Percentiles rank a stretch among this genome's conserved stretches.
phyloP scores from a whole-genome alignment of 2,113 vertebrate species.

The Amazona guildingii region DNA sequence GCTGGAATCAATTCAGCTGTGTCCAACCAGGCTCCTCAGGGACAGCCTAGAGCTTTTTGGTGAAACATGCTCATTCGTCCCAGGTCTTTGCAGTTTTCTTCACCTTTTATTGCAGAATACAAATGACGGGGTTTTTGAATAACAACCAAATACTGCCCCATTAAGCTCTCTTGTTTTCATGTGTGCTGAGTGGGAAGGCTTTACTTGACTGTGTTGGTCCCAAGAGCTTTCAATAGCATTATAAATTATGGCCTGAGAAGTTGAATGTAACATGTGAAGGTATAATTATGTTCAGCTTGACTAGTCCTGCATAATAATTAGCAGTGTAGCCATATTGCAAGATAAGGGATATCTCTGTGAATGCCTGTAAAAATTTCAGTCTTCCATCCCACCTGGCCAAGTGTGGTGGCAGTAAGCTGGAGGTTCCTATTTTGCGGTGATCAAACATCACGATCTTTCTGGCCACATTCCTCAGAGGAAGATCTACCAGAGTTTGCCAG shows the following conservation, averaged over 20 bases:
- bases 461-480: not conserved
- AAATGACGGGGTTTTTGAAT: not conserved
- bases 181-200: not conserved
- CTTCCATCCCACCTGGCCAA: not conserved
- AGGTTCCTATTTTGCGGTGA: not conserved
- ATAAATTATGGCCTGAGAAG: not conserved
- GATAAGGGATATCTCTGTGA: not conserved
- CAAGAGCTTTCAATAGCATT: not conserved
- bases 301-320: not conserved
- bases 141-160: not conserved
- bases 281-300: not conserved
- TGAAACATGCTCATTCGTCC: not conserved
- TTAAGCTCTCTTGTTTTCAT: not conserved
- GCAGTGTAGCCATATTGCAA: not conserved
- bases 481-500: not conserved
- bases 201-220: not conserved
- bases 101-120: not conserved
- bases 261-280: not conserved
- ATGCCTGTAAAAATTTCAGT: not conserved
- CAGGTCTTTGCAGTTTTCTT: not conserved
- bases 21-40: accelerated
- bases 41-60: not conserved
- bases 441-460: not conserved
- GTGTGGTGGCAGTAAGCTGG: not conserved
- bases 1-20: not conserved